Conservation (phyloP, 2,888 invertebrate genomes). For the Ecliptopera silaceata region DNA sequence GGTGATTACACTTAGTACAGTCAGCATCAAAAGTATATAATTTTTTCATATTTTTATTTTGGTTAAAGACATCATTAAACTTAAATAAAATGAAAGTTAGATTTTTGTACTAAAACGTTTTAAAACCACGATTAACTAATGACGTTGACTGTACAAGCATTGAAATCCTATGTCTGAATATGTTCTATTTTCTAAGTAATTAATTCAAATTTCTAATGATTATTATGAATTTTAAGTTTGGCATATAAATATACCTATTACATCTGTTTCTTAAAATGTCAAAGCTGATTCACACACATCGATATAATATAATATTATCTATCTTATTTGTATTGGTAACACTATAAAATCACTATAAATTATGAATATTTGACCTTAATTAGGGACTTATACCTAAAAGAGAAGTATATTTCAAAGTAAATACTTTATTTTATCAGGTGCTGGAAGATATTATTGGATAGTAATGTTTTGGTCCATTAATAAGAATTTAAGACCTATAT, state of each 20-base stretch:
- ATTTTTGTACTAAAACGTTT: no score
- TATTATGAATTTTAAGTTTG: no score
- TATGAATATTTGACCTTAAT: background rate
- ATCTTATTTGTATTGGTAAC: constrained; percentile 9
- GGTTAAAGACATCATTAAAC: background rate
- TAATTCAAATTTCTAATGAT: background rate
- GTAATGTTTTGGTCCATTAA: constrained; percentile 1
- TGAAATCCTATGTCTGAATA: no score
- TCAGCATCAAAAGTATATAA: background rate
- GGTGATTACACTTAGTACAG: constrained; percentile 9
- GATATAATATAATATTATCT: background rate
- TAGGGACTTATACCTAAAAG: no score
- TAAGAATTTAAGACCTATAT: background rate
- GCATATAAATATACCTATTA: background rate
- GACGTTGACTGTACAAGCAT: no score
- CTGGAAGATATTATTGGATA: background rate
- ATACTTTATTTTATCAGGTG: constrained; percentile 6
- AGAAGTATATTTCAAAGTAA: background rate
- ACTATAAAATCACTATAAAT: constrained; percentile 10
- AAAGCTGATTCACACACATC: background rate
- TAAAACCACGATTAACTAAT: no score
- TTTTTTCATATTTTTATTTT: no score
- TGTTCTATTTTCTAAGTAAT: background rate
- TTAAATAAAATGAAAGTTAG: no score
- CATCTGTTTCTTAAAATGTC: background rate